These are phyloP conservation scores for Hesperophylax magnus DNA, from an alignment of 1,140 invertebrate species.

Conservation along the genomic window DNA sequence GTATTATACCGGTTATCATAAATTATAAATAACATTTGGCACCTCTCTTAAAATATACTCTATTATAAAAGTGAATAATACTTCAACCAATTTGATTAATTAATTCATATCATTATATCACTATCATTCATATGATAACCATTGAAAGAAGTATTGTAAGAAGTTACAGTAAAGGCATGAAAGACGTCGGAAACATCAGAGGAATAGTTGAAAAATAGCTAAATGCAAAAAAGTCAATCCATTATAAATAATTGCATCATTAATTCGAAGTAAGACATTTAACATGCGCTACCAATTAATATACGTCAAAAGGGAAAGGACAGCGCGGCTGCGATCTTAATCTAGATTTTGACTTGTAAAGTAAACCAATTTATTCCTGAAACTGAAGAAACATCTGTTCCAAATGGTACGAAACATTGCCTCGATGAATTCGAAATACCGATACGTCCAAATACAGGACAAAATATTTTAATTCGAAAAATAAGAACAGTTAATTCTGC, in stretches of 20 bases:
- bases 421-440: too few relatives aligned
- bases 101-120: too few relatives aligned
- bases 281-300: conserved; percentile 24
- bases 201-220: conserved; percentile 1
- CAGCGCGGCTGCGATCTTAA: conserved; percentile 8
- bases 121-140: too few relatives aligned
- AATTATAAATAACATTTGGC: too few relatives aligned
- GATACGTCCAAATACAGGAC: not conserved
- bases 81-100: too few relatives aligned
- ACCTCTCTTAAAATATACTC: too few relatives aligned
- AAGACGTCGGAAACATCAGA: too few relatives aligned
- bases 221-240: not conserved
- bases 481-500: too few relatives aligned
- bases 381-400: conserved; percentile 13
- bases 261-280: conserved; percentile 13
- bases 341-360: conserved; percentile 23
- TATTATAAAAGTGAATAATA: too few relatives aligned
- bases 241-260: conserved; percentile 13
- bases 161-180: too few relatives aligned
- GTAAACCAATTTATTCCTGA: conserved; percentile 19
- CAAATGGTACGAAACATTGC: not conserved
- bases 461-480: not conserved
- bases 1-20: too few relatives aligned
- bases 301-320: conserved; percentile 1
- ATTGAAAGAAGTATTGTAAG: too few relatives aligned